phyloP scores from a whole-genome alignment of 2,888 invertebrate species.

The Villa cingulata region DNA sequence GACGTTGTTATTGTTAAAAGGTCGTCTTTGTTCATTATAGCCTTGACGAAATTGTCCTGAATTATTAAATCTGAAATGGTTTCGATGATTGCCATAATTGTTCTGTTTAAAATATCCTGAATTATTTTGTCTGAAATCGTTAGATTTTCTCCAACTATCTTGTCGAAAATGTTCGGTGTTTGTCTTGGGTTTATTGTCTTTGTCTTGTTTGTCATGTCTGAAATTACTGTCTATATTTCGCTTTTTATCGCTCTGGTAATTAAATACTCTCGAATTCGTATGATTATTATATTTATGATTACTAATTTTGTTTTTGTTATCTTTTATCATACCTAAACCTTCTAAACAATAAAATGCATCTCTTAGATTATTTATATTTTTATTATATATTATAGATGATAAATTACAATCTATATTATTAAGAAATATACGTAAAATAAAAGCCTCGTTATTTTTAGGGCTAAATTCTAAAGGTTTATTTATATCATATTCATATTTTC shows the following conservation, averaged over 20 bases:
- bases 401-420: constrained; percentile 15
- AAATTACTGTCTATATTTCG: not conserved
- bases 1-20: too few species aligned
- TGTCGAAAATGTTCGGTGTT: not conserved
- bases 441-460: constrained; percentile 12
- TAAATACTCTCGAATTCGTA: not conserved
- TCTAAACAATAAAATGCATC: constrained; percentile 7
- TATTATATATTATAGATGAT: constrained; percentile 8
- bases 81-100: too few species aligned
- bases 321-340: constrained; percentile 9
- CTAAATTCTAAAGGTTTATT: constrained; percentile 14
- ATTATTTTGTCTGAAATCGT: not conserved
- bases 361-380: constrained; percentile 6
- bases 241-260: constrained; percentile 21
- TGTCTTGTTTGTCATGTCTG: constrained; percentile 3
- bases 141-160: too few species aligned
- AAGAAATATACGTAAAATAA: constrained; percentile 14
- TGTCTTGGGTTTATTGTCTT: too few species aligned
- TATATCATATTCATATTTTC: constrained; percentile 14
- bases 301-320: constrained; percentile 6
- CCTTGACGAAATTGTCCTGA: too few species aligned
- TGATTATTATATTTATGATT: constrained; percentile 5
- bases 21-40: too few species aligned
- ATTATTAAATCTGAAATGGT: too few species aligned
- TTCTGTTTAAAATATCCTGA: too few species aligned